phyloP scores from a whole-genome alignment of 2,888 invertebrate genomes.

The Thecocarcelia acutangulata region DNA sequence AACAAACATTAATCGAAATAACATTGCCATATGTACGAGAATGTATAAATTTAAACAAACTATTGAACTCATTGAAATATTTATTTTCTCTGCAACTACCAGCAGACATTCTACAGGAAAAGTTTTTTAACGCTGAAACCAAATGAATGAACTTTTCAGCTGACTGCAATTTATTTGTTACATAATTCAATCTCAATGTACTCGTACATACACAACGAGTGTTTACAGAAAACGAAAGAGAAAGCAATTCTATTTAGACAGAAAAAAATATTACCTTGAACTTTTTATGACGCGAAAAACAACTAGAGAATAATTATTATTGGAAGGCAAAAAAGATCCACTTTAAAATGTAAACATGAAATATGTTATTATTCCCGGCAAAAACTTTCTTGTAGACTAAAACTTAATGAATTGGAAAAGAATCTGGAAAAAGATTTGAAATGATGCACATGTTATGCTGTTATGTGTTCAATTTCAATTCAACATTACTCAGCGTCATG shows the following conservation, averaged over 20 bases:
- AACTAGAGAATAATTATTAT: not conserved
- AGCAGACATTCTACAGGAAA: conserved; percentile 9
- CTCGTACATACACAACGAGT: not conserved
- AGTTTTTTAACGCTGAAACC: not conserved
- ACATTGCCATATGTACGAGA: conserved; percentile 1
- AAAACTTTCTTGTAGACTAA: too few species aligned
- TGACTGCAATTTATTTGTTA: conserved; percentile 9
- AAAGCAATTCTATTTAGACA: conserved; percentile 4
- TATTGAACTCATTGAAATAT: conserved; percentile 4
- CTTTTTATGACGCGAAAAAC: conserved; percentile 5
- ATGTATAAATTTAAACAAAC: not conserved
- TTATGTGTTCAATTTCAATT: too few species aligned
- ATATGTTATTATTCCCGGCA: too few species aligned
- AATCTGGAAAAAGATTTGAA: too few species aligned
- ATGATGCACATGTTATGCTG: too few species aligned
- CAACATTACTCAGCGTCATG: too few species aligned
- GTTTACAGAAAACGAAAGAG: not conserved
- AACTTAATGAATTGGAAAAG: too few species aligned
- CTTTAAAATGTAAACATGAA: too few species aligned
- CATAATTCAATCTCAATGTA: conserved; percentile 1
- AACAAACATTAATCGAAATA: not conserved
- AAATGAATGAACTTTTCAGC: conserved; percentile 10
- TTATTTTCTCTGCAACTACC: not conserved
- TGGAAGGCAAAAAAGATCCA: not conserved
- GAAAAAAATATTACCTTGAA: conserved; percentile 27